These are phyloP conservation scores for Drosophila lutescens DNA, from an alignment of 2,888 invertebrate species.

Conservation along the genomic window DNA sequence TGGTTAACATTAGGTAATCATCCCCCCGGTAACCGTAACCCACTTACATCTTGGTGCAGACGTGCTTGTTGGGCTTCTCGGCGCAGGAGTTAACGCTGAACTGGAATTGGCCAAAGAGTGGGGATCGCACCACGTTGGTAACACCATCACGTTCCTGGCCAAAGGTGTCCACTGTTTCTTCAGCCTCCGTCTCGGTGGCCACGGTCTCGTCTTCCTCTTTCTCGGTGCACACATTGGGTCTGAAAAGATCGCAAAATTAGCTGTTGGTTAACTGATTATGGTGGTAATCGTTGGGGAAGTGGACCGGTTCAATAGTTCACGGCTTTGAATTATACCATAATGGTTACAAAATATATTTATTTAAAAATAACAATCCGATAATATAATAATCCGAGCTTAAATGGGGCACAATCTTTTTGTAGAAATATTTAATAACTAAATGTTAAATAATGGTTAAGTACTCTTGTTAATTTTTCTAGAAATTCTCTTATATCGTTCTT, in stretches of 20 bases:
- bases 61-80: constrained; percentile 83
- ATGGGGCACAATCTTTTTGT: too few species aligned
- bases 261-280: not conserved
- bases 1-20: constrained; percentile 19
- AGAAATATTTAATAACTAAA: not conserved
- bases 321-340: not conserved
- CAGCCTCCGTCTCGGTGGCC: constrained; percentile 60
- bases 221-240: constrained; percentile 88
- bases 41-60: constrained; percentile 84
- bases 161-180: constrained; percentile 67
- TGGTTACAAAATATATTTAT: too few species aligned
- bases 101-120: constrained; percentile 81
- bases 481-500: not conserved
- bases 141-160: constrained; percentile 66
- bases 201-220: constrained; percentile 84
- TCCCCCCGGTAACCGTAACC: constrained; percentile 7
- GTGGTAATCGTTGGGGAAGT: constrained; percentile 2
- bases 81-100: constrained; percentile 84
- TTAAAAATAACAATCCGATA: too few species aligned
- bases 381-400: not conserved
- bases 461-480: constrained; percentile 1
- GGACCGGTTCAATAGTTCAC: not conserved
- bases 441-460: not conserved
- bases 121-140: constrained; percentile 62
- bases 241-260: constrained; percentile 57